These are phyloP conservation scores for Nomada hirtipes DNA, from an alignment of 2,888 invertebrate genomes.

Conservation along the genomic window DNA sequence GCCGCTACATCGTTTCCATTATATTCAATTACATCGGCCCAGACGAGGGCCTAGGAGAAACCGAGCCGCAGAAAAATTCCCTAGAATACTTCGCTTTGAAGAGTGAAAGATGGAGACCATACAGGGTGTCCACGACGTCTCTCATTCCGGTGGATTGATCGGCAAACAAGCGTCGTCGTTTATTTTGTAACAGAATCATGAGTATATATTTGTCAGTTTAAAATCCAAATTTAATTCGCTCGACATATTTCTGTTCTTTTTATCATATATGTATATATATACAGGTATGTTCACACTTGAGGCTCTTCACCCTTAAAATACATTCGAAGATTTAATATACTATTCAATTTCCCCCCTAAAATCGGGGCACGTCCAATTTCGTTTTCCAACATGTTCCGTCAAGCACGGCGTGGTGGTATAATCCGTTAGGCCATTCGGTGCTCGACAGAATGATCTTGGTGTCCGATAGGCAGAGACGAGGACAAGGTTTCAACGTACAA, in stretches of 20 bases:
- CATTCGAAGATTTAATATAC: background rate
- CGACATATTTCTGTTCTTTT: background rate
- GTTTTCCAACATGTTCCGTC: background rate
- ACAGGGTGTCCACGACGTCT: constrained; percentile 23
- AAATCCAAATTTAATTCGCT: background rate
- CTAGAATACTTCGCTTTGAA: no score
- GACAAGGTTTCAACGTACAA: background rate
- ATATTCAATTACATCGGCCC: background rate
- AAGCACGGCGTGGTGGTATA: background rate
- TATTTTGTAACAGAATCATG: background rate
- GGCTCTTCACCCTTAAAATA: background rate
- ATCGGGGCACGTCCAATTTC: no score
- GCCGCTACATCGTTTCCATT: background rate
- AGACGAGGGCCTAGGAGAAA: background rate
- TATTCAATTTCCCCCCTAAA: background rate
- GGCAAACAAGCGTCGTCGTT: no score
- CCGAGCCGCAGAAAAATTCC: constrained; percentile 2
- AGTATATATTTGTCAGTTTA: constrained; percentile 18
- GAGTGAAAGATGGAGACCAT: background rate
- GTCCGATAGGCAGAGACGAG: background rate
- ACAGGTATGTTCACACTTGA: background rate
- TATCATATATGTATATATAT: background rate
- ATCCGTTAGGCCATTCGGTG: background rate
- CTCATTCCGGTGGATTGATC: background rate
- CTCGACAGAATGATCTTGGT: background rate